Conservation (phyloP, 2,113 vertebrate genomes). For the Sterrhoptilus dennistouni region DNA sequence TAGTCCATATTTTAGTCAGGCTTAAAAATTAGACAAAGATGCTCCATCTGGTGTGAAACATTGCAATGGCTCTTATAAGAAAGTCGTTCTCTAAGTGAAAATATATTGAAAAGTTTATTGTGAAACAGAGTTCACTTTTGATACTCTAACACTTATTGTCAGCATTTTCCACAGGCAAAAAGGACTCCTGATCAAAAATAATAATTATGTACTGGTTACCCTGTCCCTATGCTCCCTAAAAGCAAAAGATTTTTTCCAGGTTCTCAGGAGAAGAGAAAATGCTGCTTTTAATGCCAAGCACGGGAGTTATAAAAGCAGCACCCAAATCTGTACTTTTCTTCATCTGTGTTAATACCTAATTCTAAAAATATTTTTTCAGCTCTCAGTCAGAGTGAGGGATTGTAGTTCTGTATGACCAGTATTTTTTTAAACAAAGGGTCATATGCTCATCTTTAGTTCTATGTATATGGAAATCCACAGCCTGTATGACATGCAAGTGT, state of each 20-base stretch:
- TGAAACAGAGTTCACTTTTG: not conserved
- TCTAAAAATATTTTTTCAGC: not conserved
- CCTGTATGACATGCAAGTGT: not conserved
- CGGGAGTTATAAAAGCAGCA: not conserved
- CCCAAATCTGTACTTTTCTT: not conserved
- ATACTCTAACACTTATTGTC: not conserved
- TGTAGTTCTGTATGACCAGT: not conserved
- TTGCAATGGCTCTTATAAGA: not conserved
- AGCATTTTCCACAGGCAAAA: not conserved
- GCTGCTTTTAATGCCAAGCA: not conserved
- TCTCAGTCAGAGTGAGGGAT: not conserved
- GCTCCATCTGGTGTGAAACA: not conserved
- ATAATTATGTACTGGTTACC: not conserved
- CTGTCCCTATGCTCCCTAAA: not conserved
- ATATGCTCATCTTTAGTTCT: not conserved
- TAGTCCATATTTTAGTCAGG: not conserved
- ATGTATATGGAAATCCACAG: not conserved
- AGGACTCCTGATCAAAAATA: not conserved
- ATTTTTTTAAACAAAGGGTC: not conserved
- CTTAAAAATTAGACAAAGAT: not conserved
- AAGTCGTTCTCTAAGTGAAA: not conserved
- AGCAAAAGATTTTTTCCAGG: not conserved
- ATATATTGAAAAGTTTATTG: not conserved
- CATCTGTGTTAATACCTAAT: not conserved
- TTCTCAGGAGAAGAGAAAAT: not conserved